Base-by-base conservation (phyloP, 2,888 invertebrate genomes). In the Bimastos eiseni region DNA sequence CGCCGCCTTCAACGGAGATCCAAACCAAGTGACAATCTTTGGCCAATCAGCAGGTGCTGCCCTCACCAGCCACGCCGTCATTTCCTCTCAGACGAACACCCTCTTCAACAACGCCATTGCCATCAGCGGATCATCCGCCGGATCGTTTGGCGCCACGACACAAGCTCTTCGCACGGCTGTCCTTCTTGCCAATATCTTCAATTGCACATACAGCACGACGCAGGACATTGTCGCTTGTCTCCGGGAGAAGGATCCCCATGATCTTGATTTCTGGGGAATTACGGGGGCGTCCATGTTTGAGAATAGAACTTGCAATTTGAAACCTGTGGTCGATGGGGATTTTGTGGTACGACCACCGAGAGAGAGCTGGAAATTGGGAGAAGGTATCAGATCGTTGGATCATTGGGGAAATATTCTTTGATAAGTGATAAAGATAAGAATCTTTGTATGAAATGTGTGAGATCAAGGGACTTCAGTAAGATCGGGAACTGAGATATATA, bases 21-120 rank as follows among this genome's bases (percentile, higher is more conserved):
- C 90, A 11, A 24, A 86, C 86, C 89, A 91, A 55, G 91, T 92
- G 34, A 92, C 92, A 3, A 90, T 90, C 30, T 90, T 91, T 21
- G 92, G 92, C 4, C 92, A 92, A 37, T 92, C 92, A 30, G 92
- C 92, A 11, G 92, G 92, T 11, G 92, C 89, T 11, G 90, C 90
- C 6, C 36, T 91, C 5, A 89, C 90, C 34, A 92, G 91, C 89
- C 92, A 92, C 89, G 33, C 91, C 6, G 49, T 92, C 89, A 84
- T 91, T 36, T 91, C 91, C 24, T 90, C 91, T 24, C 37, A 91
- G 83, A 90, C 91, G 13, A 70, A 90, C n/a, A 83, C 90, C 41
- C 91, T 92, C 36, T 91, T 92, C 37, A 90, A 91, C 30, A 91
- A 91, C 30, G 92, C 91, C 44, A 88, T 92, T 24, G 90, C 91